Conservation (phyloP, 1,140 invertebrate genomes). For the Palaemon carinicauda region DNA sequence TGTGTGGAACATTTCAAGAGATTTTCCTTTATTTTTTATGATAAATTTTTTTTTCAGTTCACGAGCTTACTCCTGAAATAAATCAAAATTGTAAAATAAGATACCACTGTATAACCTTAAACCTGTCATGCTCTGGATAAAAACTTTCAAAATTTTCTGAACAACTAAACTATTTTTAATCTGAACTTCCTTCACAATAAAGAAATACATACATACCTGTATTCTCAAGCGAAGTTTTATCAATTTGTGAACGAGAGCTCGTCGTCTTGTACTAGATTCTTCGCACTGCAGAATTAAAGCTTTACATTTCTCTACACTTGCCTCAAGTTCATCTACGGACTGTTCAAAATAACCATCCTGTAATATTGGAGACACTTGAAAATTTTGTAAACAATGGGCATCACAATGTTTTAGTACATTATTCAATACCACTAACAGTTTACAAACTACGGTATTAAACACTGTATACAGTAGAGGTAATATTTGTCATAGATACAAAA, state of each 20-base stretch:
- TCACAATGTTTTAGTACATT: background rate
- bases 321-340: conserved; percentile 11
- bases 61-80: too few species aligned
- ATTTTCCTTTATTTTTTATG: too few species aligned
- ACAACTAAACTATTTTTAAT: too few species aligned
- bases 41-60: too few species aligned
- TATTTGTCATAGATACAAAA: too few species aligned
- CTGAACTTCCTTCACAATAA: background rate
- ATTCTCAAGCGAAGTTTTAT: conserved; percentile 82
- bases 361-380: background rate
- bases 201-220: conserved; percentile 66
- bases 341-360: conserved; percentile 24
- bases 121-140: too few species aligned
- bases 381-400: background rate
- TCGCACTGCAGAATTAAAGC: conserved; percentile 76
- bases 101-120: too few species aligned
- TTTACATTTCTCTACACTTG: conserved; percentile 75
- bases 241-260: conserved; percentile 83
- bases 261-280: conserved; percentile 80
- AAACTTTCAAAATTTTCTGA: too few species aligned
- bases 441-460: too few species aligned
- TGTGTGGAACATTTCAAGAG: too few species aligned
- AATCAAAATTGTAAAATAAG: too few species aligned
- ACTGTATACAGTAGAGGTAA: too few species aligned
- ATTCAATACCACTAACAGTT: background rate